Evolutionary conservation across 2,113 vertebrate genomes (phyloP), one percentile per base, ranked within the genome.

Genomic region (Danionella cerebrum): DNA sequence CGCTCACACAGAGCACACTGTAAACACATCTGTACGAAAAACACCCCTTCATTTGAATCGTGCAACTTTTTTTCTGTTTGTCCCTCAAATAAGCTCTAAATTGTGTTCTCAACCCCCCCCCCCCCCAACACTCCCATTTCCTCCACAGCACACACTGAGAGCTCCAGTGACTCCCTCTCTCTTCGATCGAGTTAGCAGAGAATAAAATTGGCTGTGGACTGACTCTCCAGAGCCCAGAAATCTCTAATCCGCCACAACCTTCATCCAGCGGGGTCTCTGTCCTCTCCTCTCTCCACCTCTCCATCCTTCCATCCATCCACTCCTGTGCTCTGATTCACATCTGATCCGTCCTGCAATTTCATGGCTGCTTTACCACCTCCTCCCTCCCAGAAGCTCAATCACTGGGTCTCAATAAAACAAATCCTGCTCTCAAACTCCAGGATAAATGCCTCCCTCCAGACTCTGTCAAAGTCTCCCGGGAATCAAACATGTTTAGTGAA

Each of bases 181-280:
- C 87, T 87, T 74, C 91, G 90, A 91, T 89, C 88, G 85, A 86
- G 86, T 93, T 90, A 89, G 88, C 83, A 88, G 84, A 87, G 87
- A 90, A 89, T 89, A 88, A 90, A 92, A 91, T 90, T 89, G 84
- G 80, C 84, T 90, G 72, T 60, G 85, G 83, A 86, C 85, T 85
- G 79, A 85, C 85, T 87, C 85, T 87, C 81, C 67, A 55, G 83
- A 75, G 82, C 78, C 76, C 77, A 82, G 84, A 83, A 78, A 74
- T 78, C 78, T 86, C 85, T 88, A 85, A 88, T 86, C 83, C 80
- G 73, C 74, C 36, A 25, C 76, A 72, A 60, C 75, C 82, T 66
- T 65, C 41, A 45, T 76, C 70, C 77, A 75, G 77, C 78, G 69
- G 66, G 73, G 75, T 79, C 72, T 73, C 73, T 74, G 78, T 76